Evolutionary conservation across 2,888 invertebrate species (phyloP).

Genomic region (Portevinia maculata): DNA sequence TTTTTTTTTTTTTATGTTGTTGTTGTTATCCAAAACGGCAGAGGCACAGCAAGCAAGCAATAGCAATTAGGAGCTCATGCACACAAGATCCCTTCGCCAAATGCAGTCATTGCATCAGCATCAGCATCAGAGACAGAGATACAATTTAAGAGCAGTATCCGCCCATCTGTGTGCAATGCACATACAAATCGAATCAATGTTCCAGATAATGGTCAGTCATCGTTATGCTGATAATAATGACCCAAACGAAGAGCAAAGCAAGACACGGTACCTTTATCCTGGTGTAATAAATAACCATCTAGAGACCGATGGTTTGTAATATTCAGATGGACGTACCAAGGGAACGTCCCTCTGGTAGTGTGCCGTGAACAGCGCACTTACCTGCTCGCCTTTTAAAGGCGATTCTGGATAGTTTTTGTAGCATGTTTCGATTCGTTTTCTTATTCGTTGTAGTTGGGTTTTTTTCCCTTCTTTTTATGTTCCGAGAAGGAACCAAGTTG

Average conservation of each 20-base stretch:
- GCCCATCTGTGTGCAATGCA: slow-evolving; percentile 72
- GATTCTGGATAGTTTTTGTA: slow-evolving; percentile 31
- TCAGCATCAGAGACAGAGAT: slow-evolving; percentile 46
- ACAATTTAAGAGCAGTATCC: slow-evolving; percentile 61
- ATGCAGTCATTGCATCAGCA: slow-evolving; percentile 40
- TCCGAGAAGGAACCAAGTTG: slow-evolving; percentile 6
- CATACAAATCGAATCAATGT: slow-evolving; percentile 74
- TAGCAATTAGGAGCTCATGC: slow-evolving; percentile 66
- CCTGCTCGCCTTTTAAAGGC: slow-evolving; percentile 47
- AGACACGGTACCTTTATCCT: slow-evolving; percentile 30
- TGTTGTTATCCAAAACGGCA: slow-evolving; percentile 8
- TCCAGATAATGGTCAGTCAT: slow-evolving; percentile 74
- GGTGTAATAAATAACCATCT: slow-evolving; percentile 70
- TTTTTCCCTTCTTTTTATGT: neutral
- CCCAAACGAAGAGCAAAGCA: slow-evolving; percentile 45
- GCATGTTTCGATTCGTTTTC: slow-evolving; percentile 17
- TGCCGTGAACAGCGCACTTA: slow-evolving; percentile 32
- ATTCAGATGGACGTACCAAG: slow-evolving; percentile 27
- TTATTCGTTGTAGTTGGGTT: slow-evolving; percentile 7
- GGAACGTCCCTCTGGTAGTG: slow-evolving; percentile 22
- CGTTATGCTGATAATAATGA: slow-evolving; percentile 74
- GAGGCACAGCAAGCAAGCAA: slow-evolving; percentile 40
- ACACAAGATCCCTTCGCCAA: slow-evolving; percentile 50
- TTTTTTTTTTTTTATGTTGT: slow-evolving; percentile 29
- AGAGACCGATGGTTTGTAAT: slow-evolving; percentile 64